Evolutionary conservation across 2,113 vertebrate genomes (phyloP), one percentile per base, ranked within the genome.

Genomic region (Spermophilus dauricus): DNA sequence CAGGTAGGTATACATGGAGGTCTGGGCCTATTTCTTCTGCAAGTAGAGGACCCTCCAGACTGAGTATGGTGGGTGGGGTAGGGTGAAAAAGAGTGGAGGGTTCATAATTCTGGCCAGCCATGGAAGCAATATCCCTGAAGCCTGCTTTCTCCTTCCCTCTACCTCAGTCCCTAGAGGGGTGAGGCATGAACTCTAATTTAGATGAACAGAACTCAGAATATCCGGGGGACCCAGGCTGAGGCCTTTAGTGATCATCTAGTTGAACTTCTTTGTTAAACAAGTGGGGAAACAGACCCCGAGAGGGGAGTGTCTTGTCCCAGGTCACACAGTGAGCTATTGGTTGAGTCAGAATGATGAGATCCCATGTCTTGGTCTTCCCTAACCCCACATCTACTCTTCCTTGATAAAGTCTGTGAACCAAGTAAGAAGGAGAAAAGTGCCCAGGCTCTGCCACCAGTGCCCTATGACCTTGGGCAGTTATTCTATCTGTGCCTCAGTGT

Each of bases 1-100:
- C 99, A 99, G 99, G 99, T 99, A 98, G 92, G 99, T 97, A 26
- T 34, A 48, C 7, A 2, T 12, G 91, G 83, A 86, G 80, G 34
- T 48, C 63, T 73, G 53, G 53, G 42, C 45, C 67, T 20, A n/a
- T 45, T n/a, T 87, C 72, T 96, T 75, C 70, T 73, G 5, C 70
- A 72, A 85, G 65, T 39, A n/a, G 87, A 94, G 72, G 69, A 89
- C 26, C 42, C 65, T 91, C 56, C 45, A 48, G 51, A 53, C 39
- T 11, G 37, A 65, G 53, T 26, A 9, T 51, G 58, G 56, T 89
- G 65, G 83, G 69, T 61, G 28, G 72, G 53, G 30, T 45, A 51
- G 14, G 28, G 28, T 89, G 37, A 37, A 58, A 30, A 77, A 72
- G 28, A 76, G 24, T 73, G 48, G 32, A 65, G 9, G 48, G 37